A percentile compares a stretch with the other conserved stretches of the same genome.
phyloP scores from a whole-genome alignment of 2,113 vertebrate species.

The Otus sunia region DNA sequence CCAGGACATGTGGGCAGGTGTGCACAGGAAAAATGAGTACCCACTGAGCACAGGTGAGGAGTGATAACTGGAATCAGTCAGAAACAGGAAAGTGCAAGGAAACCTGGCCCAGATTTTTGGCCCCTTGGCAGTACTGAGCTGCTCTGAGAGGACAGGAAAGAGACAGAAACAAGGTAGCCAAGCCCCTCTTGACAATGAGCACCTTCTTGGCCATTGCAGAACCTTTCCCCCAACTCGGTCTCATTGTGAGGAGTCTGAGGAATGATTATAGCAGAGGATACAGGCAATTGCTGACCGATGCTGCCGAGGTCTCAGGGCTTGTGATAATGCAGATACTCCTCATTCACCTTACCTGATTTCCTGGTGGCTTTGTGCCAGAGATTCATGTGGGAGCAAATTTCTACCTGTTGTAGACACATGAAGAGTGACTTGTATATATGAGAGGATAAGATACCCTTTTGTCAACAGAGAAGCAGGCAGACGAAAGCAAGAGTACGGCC shows the following conservation, averaged over 20 bases:
- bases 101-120: background rate
- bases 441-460: background rate
- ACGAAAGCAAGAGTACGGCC: background rate
- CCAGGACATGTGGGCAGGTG: background rate
- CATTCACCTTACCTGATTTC: background rate
- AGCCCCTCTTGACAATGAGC: background rate
- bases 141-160: background rate
- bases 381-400: background rate
- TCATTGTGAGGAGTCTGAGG: background rate
- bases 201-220: background rate
- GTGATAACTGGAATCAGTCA: background rate
- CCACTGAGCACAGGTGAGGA: background rate
- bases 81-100: background rate
- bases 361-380: background rate
- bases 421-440: background rate
- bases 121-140: background rate
- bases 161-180: background rate
- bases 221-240: background rate
- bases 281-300: background rate
- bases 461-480: background rate
- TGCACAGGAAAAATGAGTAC: background rate
- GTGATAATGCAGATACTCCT: background rate
- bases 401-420: background rate
- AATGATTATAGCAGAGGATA: background rate
- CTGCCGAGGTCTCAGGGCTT: background rate